phyloP scores from a whole-genome alignment of 1,140 invertebrate species.

The Gryllus bimaculatus region DNA sequence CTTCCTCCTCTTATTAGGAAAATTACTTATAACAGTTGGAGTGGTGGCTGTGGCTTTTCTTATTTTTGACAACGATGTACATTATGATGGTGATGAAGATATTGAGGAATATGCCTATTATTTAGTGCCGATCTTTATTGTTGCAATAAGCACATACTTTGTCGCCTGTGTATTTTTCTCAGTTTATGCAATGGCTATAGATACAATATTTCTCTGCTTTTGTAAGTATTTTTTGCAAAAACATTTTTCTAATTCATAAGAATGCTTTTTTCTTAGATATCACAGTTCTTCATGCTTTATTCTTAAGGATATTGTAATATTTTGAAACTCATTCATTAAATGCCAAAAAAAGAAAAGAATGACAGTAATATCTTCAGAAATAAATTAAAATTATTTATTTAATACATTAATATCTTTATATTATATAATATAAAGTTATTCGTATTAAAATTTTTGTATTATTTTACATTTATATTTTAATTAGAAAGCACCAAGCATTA shows the following conservation, averaged over 20 bases:
- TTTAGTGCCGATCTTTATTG: slow-evolving; percentile 40
- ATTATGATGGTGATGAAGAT: background rate
- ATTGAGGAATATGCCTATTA: slow-evolving; percentile 47
- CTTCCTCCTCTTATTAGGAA: slow-evolving; percentile 84
- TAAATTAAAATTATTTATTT: too few relatives aligned
- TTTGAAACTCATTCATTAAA: too few relatives aligned
- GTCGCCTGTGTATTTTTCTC: slow-evolving; percentile 85
- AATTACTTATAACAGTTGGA: slow-evolving; percentile 65
- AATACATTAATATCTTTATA: too few relatives aligned
- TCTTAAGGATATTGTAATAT: too few relatives aligned
- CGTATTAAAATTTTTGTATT: too few relatives aligned
- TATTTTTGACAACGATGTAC: slow-evolving; percentile 32
- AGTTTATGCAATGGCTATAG: slow-evolving; percentile 90
- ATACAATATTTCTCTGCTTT: slow-evolving; percentile 93
- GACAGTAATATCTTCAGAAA: background rate
- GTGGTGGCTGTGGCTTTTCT: slow-evolving; percentile 61
- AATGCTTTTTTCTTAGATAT: background rate
- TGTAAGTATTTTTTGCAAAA: slow-evolving; percentile 49
- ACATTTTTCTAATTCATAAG: background rate
- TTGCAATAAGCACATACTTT: slow-evolving; percentile 51
- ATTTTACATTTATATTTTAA: too few relatives aligned
- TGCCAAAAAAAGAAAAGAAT: too few relatives aligned
- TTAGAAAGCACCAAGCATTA: too few relatives aligned
- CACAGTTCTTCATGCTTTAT: too few relatives aligned
- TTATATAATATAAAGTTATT: too few relatives aligned